phyloP scores from a whole-genome alignment of 2,797 vertebrate species.

The Melopsittacus undulatus region DNA sequence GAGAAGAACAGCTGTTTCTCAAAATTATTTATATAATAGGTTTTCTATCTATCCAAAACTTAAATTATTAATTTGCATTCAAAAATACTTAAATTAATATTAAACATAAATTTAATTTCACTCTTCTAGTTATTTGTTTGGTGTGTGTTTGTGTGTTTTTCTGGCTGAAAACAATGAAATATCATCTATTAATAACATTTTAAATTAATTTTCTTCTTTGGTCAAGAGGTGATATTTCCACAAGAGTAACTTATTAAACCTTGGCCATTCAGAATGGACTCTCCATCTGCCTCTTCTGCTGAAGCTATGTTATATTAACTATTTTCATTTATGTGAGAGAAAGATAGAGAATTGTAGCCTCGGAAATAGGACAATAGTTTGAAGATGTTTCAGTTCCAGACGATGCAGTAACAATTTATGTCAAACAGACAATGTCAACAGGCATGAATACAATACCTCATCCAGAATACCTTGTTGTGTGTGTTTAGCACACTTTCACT shows the following conservation, averaged over 20 bases:
- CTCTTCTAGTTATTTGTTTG: neutral
- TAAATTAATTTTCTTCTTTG: neutral
- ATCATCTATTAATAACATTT: neutral
- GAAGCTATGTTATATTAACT: neutral
- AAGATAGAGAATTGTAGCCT: neutral
- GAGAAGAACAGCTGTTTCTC: neutral
- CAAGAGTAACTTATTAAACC: neutral
- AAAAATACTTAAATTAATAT: neutral
- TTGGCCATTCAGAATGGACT: neutral
- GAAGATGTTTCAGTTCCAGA: neutral
- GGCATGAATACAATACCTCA: neutral
- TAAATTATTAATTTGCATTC: neutral
- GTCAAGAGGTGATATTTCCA: neutral
- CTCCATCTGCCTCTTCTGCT: neutral
- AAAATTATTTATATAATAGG: neutral
- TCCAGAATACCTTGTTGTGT: neutral
- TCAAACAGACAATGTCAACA: neutral
- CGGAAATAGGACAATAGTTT: neutral
- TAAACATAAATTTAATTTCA: neutral
- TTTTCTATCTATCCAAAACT: neutral
- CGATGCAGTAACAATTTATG: neutral
- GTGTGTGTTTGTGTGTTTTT: neutral
- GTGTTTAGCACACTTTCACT: neutral
- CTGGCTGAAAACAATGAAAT: neutral
- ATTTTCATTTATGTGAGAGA: neutral